Conservation (phyloP, 1,140 invertebrate genomes). For the Brachionus plicatilis region DNA sequence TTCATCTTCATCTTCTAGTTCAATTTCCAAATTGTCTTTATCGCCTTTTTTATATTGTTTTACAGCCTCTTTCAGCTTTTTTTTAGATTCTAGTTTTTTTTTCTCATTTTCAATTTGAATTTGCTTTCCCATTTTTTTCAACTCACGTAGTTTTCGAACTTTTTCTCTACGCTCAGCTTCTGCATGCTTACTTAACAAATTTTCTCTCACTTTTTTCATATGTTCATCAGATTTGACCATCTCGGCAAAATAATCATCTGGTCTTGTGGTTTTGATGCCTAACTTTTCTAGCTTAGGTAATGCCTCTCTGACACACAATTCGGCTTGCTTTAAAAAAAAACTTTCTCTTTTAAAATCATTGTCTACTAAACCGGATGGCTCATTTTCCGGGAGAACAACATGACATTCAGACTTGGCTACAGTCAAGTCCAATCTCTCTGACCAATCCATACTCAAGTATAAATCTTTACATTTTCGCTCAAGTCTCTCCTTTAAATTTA, state of each 20-base stretch:
- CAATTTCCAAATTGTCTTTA: slow-evolving; percentile 21
- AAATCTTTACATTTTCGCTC: slow-evolving; percentile 35
- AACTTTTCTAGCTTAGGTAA: slow-evolving; percentile 69
- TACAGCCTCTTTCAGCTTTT: slow-evolving; percentile 5
- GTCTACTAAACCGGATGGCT: neutral
- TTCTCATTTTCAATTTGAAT: slow-evolving; percentile 23
- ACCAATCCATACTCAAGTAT: slow-evolving; percentile 31
- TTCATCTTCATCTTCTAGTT: slow-evolving; percentile 43
- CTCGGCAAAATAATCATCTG: slow-evolving; percentile 95
- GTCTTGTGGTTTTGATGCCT: slow-evolving; percentile 71
- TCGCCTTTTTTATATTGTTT: slow-evolving; percentile 40
- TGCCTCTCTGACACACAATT: slow-evolving; percentile 72
- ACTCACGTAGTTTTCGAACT: slow-evolving; percentile 35
- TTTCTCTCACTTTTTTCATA: slow-evolving; percentile 77
- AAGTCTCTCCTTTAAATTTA: slow-evolving; percentile 7
- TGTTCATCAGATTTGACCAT: slow-evolving; percentile 96
- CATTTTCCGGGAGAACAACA: neutral
- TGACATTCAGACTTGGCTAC: slow-evolving; percentile 8
- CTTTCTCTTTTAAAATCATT: slow-evolving; percentile 39
- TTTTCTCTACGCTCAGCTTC: slow-evolving; percentile 25
- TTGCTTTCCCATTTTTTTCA: slow-evolving; percentile 37
- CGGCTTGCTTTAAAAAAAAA: slow-evolving; percentile 65
- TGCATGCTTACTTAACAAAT: neutral
- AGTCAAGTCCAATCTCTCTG: slow-evolving; percentile 29
- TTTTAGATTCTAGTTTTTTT: slow-evolving; percentile 24